Conservation (phyloP, 64 coral and sea anemone genomes). For the Actinia tenebrosa region DNA sequence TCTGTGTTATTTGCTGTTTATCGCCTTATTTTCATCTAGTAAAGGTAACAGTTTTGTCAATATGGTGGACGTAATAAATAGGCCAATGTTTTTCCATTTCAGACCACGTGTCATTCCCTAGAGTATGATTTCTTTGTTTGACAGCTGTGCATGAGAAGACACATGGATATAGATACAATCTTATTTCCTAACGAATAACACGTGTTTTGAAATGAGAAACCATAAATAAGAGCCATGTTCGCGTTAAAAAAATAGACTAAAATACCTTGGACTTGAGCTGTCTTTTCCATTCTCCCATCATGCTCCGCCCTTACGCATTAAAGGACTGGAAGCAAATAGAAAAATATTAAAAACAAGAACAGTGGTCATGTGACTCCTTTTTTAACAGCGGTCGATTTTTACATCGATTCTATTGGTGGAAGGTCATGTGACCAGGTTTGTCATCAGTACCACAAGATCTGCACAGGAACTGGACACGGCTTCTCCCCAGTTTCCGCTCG, state of each 20-base stretch:
- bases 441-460: not conserved
- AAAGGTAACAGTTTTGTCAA: not conserved
- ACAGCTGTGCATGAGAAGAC: no score
- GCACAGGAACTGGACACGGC: slow-evolving; percentile 13
- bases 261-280: no score
- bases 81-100: not conserved
- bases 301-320: not conserved
- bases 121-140: no score
- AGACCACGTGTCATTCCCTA: no score
- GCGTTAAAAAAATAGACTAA: no score
- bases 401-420: not conserved
- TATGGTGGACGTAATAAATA: not conserved
- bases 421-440: slow-evolving; percentile 13
- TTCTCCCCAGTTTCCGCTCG: not conserved
- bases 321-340: not conserved
- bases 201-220: no score
- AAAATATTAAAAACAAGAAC: not conserved
- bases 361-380: not conserved
- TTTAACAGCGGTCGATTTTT: slow-evolving; percentile 1
- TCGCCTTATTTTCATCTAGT: not conserved
- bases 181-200: no score
- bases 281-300: not conserved
- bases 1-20: not conserved
- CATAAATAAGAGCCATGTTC: no score
- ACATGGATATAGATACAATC: no score